Conservation (phyloP, 2,888 invertebrate genomes). For the Oligia latruncula region DNA sequence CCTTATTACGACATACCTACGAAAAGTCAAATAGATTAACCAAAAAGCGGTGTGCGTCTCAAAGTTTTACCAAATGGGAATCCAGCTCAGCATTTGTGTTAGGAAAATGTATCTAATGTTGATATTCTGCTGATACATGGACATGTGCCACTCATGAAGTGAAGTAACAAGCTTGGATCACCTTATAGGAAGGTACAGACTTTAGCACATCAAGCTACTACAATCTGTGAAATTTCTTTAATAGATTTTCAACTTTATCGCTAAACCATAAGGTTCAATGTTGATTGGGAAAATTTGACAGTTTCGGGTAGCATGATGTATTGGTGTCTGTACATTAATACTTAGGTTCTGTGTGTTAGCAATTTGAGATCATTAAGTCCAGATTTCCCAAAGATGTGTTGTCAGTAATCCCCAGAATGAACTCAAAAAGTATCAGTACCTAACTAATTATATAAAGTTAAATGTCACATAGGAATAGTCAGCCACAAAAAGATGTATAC, state of each 20-base stretch:
- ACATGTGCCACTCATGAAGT: too few relatives aligned
- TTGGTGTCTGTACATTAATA: background rate
- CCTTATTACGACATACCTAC: background rate
- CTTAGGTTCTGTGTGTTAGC: background rate
- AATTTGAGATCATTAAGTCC: background rate
- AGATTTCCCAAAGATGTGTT: background rate
- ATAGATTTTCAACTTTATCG: too few relatives aligned
- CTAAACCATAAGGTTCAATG: too few relatives aligned
- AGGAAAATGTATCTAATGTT: too few relatives aligned
- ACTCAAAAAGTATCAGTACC: too few relatives aligned
- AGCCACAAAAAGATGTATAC: background rate
- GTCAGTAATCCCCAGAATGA: too few relatives aligned
- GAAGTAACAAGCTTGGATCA: background rate
- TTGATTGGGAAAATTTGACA: too few relatives aligned
- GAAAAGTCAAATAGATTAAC: background rate
- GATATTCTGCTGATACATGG: too few relatives aligned
- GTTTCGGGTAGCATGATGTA: too few relatives aligned
- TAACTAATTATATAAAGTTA: background rate
- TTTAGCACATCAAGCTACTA: too few relatives aligned
- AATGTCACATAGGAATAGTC: background rate
- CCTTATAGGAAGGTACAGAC: too few relatives aligned
- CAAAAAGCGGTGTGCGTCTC: background rate
- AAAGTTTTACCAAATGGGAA: background rate
- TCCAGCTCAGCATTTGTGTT: background rate
- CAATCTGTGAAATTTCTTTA: too few relatives aligned